Evolutionary conservation across 2,113 vertebrate species (phyloP).

Genomic region (Paracanthobrama guichenoti): DNA sequence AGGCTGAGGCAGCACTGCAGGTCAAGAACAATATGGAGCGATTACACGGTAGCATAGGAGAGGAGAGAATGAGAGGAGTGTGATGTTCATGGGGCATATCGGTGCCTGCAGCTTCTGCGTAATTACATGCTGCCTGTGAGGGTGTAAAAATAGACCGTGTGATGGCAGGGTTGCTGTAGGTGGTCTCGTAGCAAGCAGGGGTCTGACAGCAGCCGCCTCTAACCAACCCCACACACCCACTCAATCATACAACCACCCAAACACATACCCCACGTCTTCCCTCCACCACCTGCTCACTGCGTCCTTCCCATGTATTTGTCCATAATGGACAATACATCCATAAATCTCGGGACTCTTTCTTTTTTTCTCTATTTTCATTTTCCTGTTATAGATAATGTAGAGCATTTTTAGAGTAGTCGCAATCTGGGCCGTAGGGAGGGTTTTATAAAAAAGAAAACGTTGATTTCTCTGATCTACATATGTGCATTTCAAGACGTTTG

Average conservation of each 20-base stretch:
- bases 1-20: conserved; percentile 90
- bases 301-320: background rate
- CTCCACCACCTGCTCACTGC: background rate
- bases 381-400: too few species aligned
- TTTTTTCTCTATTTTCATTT: too few species aligned
- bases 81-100: conserved; percentile 30
- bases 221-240: conserved; percentile 31
- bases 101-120: conserved; percentile 47
- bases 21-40: conserved; percentile 62
- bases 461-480: too few species aligned
- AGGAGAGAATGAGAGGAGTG: background rate
- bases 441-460: too few species aligned
- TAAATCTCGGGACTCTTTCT: too few species aligned
- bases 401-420: too few species aligned
- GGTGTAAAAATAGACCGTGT: conserved; percentile 58
- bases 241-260: conserved; percentile 27
- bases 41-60: too few species aligned
- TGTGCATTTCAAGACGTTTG: too few species aligned
- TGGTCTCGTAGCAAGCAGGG: conserved; percentile 19
- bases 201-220: conserved; percentile 29
- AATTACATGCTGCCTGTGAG: conserved; percentile 54
- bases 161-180: conserved; percentile 50
- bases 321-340: too few species aligned
- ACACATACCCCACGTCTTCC: background rate
- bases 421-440: too few species aligned